Base-by-base conservation (phyloP, 1,140 invertebrate genomes). In the Ostrea denselamellosa region DNA sequence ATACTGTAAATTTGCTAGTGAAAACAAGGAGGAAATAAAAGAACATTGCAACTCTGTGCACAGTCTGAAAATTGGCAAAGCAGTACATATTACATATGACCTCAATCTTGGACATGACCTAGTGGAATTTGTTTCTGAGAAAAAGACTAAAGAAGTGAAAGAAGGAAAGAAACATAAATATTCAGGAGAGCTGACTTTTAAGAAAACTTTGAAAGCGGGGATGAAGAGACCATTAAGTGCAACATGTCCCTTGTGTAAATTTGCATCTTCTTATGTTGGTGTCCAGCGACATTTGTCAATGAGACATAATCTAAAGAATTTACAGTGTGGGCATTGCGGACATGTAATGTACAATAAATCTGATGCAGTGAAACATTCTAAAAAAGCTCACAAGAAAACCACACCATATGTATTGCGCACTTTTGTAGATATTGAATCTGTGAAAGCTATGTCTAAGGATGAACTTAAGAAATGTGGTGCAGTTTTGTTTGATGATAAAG, bases 221-320 rank as follows among this genome's bases (percentile, higher is more conserved):
- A 9, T 25, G 68, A 62, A 62, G 56, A 77, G 68, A 25, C 52
- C 82, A 52, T 12, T 53, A 44, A 83, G 44, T 25, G 82, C 52
- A 22, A 83, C 34, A 22, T 87, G 86, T 85, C 86, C 86, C 53
- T 81, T 83, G 53, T 87, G 86, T 85, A 56, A 71, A 84, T 87
- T 85, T 85, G 22, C 19, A 25, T 87, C 86, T 12, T 14, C 71
- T 25, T 62, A 25, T 22, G 52, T 84, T 84, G 86, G 81, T 54
- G 82, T 87, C 8, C 82, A 87, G 62, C 81, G 86, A 52, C 86
- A 87, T 85, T 25, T 87, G 22, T 54, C 83, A 51, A 83, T 87
- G 44, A 71, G 54, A 53, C 86, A 87, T 25, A 87, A 87, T 77
- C 81, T 83, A 17, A 84, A 83, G 65, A 83, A 87, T 52, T 87